These are phyloP conservation scores for Platycercus adscitus DNA, from an alignment of 2,113 vertebrate species.

Conservation along the genomic window DNA sequence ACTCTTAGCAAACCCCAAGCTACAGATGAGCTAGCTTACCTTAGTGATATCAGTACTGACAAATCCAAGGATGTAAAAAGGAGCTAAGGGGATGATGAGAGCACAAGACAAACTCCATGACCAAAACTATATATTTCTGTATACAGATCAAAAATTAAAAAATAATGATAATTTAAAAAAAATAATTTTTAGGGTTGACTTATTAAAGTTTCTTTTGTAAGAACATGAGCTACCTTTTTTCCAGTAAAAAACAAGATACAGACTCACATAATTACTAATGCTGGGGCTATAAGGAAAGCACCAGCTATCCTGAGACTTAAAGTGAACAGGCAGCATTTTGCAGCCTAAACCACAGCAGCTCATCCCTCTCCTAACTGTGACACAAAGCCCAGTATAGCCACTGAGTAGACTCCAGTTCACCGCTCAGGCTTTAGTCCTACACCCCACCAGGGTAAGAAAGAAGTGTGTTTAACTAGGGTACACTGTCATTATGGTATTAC, in stretches of 20 bases:
- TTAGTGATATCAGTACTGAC: not conserved
- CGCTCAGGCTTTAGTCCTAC: accelerated
- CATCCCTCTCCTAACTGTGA: not conserved
- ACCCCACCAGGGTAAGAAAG: not conserved
- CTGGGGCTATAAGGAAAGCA: not conserved
- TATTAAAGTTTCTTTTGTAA: not conserved
- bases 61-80: not conserved
- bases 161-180: not conserved
- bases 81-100: not conserved
- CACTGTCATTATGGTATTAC: not conserved
- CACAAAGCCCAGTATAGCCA: not conserved
- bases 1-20: not conserved
- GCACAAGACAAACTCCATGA: accelerated
- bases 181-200: not conserved
- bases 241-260: not conserved
- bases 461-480: not conserved
- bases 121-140: not conserved
- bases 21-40: not conserved
- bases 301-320: not conserved
- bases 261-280: not conserved
- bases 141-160: not conserved
- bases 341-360: not conserved
- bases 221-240: not conserved
- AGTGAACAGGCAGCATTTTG: not conserved
- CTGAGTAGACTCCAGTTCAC: not conserved